Evolutionary conservation across 2,113 vertebrate genomes (phyloP).

Genomic region (Symphodus melops): DNA sequence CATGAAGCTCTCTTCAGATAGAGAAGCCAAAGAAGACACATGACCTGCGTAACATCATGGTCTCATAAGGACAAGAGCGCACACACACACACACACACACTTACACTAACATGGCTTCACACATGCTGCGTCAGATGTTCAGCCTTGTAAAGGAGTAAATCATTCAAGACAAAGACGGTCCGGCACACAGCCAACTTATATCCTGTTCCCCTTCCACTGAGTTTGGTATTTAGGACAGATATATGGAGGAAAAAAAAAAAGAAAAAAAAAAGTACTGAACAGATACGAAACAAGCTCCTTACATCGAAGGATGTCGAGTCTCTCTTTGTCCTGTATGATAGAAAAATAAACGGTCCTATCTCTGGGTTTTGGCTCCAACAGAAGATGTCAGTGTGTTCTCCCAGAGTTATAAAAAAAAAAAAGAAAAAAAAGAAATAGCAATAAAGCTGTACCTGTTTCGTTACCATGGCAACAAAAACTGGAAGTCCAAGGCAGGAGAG

Average conservation of each 20-base stretch:
- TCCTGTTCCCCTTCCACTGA: too few species aligned
- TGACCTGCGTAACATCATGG: constrained; percentile 47
- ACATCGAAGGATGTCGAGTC: neutral
- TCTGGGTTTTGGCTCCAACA: neutral
- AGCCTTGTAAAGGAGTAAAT: neutral
- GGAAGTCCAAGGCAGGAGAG: too few species aligned
- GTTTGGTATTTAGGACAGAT: too few species aligned
- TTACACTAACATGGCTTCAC: constrained; percentile 9
- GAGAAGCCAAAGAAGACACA: neutral
- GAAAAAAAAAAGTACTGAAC: too few species aligned
- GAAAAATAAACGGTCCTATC: neutral
- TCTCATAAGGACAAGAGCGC: constrained; percentile 4
- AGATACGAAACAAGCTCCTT: neutral
- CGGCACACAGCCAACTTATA: neutral
- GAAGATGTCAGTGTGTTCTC: neutral
- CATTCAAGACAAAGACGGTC: neutral
- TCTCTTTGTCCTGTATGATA: neutral
- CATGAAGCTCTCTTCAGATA: neutral
- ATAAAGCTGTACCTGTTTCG: too few species aligned
- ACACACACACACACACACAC: neutral
- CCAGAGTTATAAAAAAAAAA: too few species aligned
- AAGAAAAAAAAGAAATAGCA: too few species aligned
- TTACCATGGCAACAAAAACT: too few species aligned
- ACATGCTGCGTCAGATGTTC: constrained; percentile 22
- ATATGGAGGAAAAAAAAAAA: too few species aligned